Percentiles rank a stretch among this genome's conserved stretches.
phyloP scores from a whole-genome alignment of 30 jellyfish, hydroid and myxozoan genomes.

The Aurelia coerulea region DNA sequence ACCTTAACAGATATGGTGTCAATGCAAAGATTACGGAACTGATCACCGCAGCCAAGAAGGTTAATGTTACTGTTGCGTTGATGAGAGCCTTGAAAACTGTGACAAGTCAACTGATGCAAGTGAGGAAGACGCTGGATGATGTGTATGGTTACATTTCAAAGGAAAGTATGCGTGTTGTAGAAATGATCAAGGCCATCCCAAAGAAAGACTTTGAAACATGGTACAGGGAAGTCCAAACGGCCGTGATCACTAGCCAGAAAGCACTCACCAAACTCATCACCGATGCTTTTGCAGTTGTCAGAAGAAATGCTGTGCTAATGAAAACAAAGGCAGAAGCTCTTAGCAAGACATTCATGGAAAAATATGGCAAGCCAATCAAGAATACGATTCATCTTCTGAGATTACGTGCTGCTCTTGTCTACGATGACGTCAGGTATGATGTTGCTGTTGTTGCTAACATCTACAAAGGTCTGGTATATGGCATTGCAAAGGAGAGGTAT shows the following conservation, averaged over 20 bases:
- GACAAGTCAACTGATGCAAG: background rate
- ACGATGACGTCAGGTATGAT: constrained; percentile 78
- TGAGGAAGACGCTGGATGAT: background rate
- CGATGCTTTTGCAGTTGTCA: background rate
- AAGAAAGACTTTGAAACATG: constrained; percentile 82
- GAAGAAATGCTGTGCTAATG: background rate
- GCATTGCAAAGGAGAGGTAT: constrained; percentile 53
- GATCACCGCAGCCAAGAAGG: constrained; percentile 57
- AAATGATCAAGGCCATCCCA: constrained; percentile 76
- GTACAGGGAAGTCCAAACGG: constrained; percentile 59
- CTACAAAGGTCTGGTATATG: constrained; percentile 73
- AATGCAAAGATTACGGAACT: constrained; percentile 33
- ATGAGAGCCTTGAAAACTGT: constrained; percentile 2
- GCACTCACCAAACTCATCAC: background rate
- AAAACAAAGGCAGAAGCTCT: background rate
- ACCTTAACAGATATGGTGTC: constrained; percentile 76
- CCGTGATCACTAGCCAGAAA: constrained; percentile 21
- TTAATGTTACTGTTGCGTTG: constrained; percentile 58
- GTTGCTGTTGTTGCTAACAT: constrained; percentile 43
- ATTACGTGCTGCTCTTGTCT: constrained; percentile 61
- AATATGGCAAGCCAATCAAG: constrained; percentile 54
- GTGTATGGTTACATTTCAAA: constrained; percentile 6
- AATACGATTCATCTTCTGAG: constrained; percentile 27
- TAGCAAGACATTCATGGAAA: constrained; percentile 20
- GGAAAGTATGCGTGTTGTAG: constrained; percentile 10